phyloP scores from a whole-genome alignment of 2,113 vertebrate species.

The Myrmecophaga tridactyla region DNA sequence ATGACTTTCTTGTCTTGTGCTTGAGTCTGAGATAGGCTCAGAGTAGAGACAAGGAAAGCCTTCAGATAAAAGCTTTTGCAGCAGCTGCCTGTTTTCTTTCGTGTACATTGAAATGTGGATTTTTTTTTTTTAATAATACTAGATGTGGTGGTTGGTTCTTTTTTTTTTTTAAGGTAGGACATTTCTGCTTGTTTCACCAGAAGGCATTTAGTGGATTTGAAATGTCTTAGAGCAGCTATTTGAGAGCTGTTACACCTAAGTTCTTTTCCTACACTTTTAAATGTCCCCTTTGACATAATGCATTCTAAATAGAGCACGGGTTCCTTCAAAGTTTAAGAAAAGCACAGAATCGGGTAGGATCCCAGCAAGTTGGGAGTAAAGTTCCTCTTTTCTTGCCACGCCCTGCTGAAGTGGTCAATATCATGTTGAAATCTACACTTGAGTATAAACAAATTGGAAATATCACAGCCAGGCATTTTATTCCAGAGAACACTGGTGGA shows the following conservation, averaged over 20 bases:
- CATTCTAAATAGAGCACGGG: not conserved
- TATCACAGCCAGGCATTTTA: not conserved
- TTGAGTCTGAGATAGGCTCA: slow-evolving; percentile 66
- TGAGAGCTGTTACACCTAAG: not conserved
- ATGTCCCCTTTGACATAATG: not conserved
- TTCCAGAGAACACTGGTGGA: not conserved
- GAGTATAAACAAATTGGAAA: not conserved
- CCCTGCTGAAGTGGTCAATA: not conserved
- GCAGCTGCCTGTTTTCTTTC: slow-evolving; percentile 63
- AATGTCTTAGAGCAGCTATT: slow-evolving; percentile 13
- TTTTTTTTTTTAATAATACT: slow-evolving; percentile 43
- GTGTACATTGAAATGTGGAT: slow-evolving; percentile 25
- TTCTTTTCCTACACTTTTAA: slow-evolving; percentile 21
- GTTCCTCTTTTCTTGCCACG: slow-evolving; percentile 3
- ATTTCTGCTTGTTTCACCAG: slow-evolving; percentile 49
- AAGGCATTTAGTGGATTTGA: slow-evolving; percentile 32
- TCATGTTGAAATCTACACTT: not conserved
- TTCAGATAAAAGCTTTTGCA: slow-evolving; percentile 60
- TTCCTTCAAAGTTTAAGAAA: slow-evolving; percentile 31
- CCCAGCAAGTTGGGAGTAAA: not conserved
- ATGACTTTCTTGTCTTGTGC: slow-evolving; percentile 59
- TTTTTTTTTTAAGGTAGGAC: slow-evolving; percentile 41
- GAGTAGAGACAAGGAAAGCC: not conserved
- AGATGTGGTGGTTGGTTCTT: slow-evolving; percentile 39
- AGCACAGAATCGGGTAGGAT: not conserved